Evolutionary conservation across 2,797 vertebrate species (phyloP), one percentile per base, ranked within the genome.

Genomic region (Fistularia commersonii): DNA sequence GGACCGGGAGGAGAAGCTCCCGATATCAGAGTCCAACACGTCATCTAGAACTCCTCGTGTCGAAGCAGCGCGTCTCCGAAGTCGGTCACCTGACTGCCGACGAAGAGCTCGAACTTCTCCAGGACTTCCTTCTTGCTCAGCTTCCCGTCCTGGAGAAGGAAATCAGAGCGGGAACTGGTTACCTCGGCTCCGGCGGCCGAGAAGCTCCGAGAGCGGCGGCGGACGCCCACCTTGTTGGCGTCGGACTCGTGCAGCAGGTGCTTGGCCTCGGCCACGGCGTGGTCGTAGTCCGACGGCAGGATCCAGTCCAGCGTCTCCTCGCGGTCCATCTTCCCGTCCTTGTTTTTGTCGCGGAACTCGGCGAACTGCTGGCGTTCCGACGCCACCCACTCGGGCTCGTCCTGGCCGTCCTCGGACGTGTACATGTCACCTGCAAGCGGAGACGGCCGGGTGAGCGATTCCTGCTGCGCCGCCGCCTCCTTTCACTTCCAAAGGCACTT

Each of bases 261-360:
- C 13, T 92, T 91, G 2, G 95, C 91, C 47, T 98, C 95, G 0
- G 93, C 93, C 32, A 93, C 93, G 0, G 93, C 91, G 0, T 95
- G 93, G 77, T 96, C 92, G 0, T 95, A 95, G 50, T 95, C 93
- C 0, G 92, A 85, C 0, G 95, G 95, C 1, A 98, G 87, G 46
- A 97, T 96, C 95, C 95, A 97, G n/a, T 95, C 93, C 64, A 92
- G 91, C 7, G 93, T 95, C 48, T 98, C 95, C 44, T 94, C 93
- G 44, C 88, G 88, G 81, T 97, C 95, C 95, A 98, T 95, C 64
- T 92, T 95, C 0, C 95, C 95, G 0, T 98, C 95, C 0, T 87
- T 90, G 79, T 98, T 96, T 69, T 94, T 95, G 78, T 98, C 95
- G 32, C 93, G 82, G 78, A 95, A 94, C 48, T 98, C 94, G 3